A percentile compares a stretch with the other conserved stretches of the same genome.
Conservation (phyloP, 2,888 invertebrate species). For the Parasteatoda lunata region DNA sequence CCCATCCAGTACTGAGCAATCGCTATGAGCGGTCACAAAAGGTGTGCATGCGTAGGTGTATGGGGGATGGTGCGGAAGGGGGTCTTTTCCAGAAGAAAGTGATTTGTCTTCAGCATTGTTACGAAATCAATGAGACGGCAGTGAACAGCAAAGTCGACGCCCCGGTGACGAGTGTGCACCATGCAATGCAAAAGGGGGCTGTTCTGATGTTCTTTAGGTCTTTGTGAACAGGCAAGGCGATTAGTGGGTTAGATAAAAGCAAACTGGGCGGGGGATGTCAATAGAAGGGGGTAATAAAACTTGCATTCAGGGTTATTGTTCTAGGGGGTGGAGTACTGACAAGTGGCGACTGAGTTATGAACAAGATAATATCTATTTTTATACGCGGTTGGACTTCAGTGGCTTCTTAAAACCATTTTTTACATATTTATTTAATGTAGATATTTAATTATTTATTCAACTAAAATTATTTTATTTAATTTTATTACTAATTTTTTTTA, state of each 20-base stretch:
- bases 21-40: conserved; percentile 24
- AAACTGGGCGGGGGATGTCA: neutral
- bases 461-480: too few relatives aligned
- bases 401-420: too few relatives aligned
- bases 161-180: neutral
- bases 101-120: conserved; percentile 53
- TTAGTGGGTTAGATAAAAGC: neutral
- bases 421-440: too few relatives aligned
- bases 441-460: too few relatives aligned
- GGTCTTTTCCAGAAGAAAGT: conserved; percentile 26
- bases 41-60: conserved; percentile 37
- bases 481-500: too few relatives aligned
- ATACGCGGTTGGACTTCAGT: too few relatives aligned
- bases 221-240: neutral
- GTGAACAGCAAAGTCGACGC: conserved; percentile 33
- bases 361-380: too few relatives aligned
- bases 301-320: neutral
- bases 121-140: conserved; percentile 51
- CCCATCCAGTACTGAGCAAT: conserved; percentile 22
- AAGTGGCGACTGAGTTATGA: too few relatives aligned
- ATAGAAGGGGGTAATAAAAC: neutral
- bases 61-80: conserved; percentile 36
- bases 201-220: neutral
- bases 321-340: too few relatives aligned
- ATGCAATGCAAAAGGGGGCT: neutral